Conservation (phyloP, 53 echinoderm and acorn worm genomes). For the Paracentrotus lividus region DNA sequence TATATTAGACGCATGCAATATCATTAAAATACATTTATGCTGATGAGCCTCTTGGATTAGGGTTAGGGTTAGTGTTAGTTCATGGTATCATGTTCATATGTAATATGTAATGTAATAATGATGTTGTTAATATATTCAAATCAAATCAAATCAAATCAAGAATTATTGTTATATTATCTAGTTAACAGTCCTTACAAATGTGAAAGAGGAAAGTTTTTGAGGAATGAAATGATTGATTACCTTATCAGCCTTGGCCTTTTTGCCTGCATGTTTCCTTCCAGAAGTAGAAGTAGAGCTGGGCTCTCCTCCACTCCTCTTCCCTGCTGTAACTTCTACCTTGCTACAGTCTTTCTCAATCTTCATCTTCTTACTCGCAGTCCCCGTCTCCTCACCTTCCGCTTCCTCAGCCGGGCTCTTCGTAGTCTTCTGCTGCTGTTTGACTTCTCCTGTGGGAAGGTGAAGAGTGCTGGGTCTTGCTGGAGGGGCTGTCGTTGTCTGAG, state of each 20-base stretch:
- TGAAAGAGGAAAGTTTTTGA: neutral
- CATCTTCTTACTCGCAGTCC: conserved; percentile 74
- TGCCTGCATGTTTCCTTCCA: conserved; percentile 86
- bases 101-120: neutral
- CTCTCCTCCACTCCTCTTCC: conserved; percentile 74
- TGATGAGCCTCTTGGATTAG: too few relatives aligned
- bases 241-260: conserved; percentile 94
- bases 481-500: neutral
- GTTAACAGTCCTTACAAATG: too few relatives aligned
- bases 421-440: conserved; percentile 38
- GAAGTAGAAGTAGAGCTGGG: conserved; percentile 36
- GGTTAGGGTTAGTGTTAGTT: too few relatives aligned
- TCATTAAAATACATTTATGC: too few relatives aligned
- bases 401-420: conserved; percentile 68
- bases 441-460: conserved; percentile 37
- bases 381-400: conserved; percentile 71
- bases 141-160: too few relatives aligned
- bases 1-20: too few relatives aligned
- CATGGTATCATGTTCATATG: too few relatives aligned
- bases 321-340: conserved; percentile 73
- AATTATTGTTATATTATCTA: too few relatives aligned
- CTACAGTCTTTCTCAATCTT: conserved; percentile 72
- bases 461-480: conserved; percentile 35
- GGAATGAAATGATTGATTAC: conserved; percentile 74
- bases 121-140: neutral